Evolutionary conservation across 1,140 invertebrate genomes (phyloP).

Genomic region (Rhizoglyphus robini): DNA sequence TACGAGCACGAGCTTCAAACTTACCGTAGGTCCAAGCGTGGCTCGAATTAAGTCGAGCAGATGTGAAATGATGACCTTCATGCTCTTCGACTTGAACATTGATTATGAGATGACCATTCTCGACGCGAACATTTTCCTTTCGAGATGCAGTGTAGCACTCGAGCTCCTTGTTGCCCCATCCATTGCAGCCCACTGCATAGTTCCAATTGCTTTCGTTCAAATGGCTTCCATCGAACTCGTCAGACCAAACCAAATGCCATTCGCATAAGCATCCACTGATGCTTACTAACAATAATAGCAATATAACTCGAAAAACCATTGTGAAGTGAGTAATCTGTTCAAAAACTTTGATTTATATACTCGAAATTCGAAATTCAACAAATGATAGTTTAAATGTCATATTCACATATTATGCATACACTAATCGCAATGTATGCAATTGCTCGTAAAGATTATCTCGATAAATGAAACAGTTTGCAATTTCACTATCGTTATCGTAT

Average conservation of each 20-base stretch:
- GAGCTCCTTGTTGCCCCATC: constrained; percentile 5
- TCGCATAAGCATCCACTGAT: too few relatives aligned
- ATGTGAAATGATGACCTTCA: constrained; percentile 9
- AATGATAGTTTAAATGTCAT: too few relatives aligned
- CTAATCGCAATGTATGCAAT: too few relatives aligned
- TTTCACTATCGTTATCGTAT: too few relatives aligned
- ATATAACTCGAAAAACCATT: too few relatives aligned
- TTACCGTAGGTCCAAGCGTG: constrained; percentile 12
- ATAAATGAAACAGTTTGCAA: too few relatives aligned
- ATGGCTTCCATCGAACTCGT: constrained; percentile 21
- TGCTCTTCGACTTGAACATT: constrained; percentile 7
- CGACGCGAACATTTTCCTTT: constrained; percentile 10
- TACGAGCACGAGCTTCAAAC: constrained; percentile 13
- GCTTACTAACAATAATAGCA: too few relatives aligned
- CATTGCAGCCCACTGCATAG: constrained; percentile 19
- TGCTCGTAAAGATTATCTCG: too few relatives aligned
- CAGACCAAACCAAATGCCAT: constrained; percentile 21
- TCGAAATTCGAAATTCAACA: too few relatives aligned
- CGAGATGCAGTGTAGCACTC: constrained; percentile 11
- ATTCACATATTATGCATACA: too few relatives aligned
- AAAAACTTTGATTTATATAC: too few relatives aligned
- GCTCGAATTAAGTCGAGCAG: not conserved
- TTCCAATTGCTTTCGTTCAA: constrained; percentile 19
- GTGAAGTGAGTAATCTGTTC: too few relatives aligned
- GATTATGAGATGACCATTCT: constrained; percentile 18